phyloP scores from a whole-genome alignment of 1,140 invertebrate species.

The Pinna nobilis region DNA sequence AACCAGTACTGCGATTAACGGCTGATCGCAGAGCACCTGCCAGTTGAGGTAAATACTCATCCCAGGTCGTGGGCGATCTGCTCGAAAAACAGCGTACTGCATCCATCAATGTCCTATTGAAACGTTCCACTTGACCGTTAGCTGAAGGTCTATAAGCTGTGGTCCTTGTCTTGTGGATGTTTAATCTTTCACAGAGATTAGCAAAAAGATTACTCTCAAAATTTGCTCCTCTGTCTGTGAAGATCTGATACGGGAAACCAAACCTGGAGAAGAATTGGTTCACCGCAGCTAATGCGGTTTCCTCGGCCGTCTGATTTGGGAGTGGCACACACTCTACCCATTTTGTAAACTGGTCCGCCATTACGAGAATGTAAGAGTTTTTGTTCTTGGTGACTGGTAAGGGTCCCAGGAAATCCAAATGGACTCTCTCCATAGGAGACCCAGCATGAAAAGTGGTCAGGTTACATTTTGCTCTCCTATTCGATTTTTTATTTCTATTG shows the following conservation, averaged over 20 bases:
- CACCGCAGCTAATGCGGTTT: constrained; percentile 14
- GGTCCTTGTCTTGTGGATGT: constrained; percentile 25
- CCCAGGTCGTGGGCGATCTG: constrained; percentile 16
- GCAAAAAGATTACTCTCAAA: constrained; percentile 31
- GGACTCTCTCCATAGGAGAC: constrained; percentile 27
- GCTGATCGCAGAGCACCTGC: not conserved
- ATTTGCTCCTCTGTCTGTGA: constrained; percentile 31
- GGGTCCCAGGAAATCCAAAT: constrained; percentile 38
- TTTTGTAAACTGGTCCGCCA: constrained; percentile 41
- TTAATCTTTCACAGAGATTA: constrained; percentile 5
- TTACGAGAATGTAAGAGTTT: constrained; percentile 28
- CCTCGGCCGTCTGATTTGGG: constrained; percentile 31
- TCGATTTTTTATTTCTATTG: constrained; percentile 35
- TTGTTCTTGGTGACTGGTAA: not conserved
- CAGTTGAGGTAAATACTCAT: constrained; percentile 13
- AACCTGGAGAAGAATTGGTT: constrained; percentile 24
- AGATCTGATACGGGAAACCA: constrained; percentile 22
- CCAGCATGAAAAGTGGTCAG: constrained; percentile 24
- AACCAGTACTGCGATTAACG: constrained; percentile 13
- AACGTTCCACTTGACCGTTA: constrained; percentile 38
- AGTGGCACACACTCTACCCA: constrained; percentile 34
- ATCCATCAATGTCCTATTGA: constrained; percentile 28
- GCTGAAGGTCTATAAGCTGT: constrained; percentile 33
- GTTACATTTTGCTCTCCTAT: constrained; percentile 5
- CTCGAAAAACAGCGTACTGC: constrained; percentile 20